Evolutionary conservation across 2,113 vertebrate species (phyloP).

Genomic region (Apodemus speciosus): DNA sequence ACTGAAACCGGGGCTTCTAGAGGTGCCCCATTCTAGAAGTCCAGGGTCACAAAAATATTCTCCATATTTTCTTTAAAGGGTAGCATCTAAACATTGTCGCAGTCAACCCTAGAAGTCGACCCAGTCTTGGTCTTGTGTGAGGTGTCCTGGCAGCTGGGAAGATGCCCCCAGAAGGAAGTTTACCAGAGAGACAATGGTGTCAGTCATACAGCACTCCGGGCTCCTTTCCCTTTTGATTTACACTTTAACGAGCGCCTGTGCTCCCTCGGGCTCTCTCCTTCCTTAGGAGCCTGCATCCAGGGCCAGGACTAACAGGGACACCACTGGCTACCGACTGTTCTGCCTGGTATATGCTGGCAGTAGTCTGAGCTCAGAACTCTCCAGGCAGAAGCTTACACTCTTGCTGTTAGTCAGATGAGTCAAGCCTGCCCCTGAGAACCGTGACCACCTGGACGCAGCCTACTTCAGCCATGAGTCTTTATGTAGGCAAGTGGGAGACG

Average conservation of each 20-base stretch:
- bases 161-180: not conserved
- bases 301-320: not conserved
- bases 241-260: not conserved
- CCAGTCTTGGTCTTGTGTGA: not conserved
- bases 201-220: not conserved
- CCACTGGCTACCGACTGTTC: not conserved
- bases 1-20: not conserved
- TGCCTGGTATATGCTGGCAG: not conserved
- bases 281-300: not conserved
- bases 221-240: not conserved
- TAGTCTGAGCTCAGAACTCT: not conserved
- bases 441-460: not conserved
- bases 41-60: not conserved
- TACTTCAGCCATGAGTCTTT: not conserved
- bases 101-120: not conserved
- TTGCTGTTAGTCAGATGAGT: not conserved
- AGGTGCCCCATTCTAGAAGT: not conserved
- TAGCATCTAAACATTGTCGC: slow-evolving; percentile 4
- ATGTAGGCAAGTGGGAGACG: not conserved
- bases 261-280: not conserved
- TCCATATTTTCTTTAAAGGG: not conserved
- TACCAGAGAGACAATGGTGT: not conserved
- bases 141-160: not conserved
- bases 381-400: not conserved
- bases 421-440: not conserved